Conservation (phyloP, 2,113 vertebrate genomes). For the Esox niger region DNA sequence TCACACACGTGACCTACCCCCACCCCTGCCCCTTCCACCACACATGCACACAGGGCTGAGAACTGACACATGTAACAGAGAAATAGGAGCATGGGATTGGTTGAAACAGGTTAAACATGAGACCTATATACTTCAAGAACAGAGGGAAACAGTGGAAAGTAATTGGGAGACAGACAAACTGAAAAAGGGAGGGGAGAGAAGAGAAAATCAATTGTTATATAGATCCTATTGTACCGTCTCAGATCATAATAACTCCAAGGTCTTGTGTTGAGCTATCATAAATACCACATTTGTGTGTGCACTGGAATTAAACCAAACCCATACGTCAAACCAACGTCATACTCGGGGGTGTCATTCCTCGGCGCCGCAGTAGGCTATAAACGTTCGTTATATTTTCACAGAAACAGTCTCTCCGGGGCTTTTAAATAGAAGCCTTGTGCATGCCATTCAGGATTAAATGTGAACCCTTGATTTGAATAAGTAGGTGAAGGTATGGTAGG, state of each 20-base stretch:
- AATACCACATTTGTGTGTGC: conserved; percentile 1
- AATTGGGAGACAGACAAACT: background rate
- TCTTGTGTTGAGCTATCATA: background rate
- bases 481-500: too few species aligned
- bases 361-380: background rate
- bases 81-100: too few species aligned
- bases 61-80: too few species aligned
- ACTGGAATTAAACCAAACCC: conserved; percentile 13
- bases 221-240: too few species aligned
- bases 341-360: background rate
- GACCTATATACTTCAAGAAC: too few species aligned
- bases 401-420: background rate
- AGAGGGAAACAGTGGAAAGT: background rate
- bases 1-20: too few species aligned
- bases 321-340: conserved; percentile 33
- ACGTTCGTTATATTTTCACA: background rate
- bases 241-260: too few species aligned
- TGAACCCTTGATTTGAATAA: too few species aligned
- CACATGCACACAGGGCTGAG: too few species aligned
- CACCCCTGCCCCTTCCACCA: too few species aligned
- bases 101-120: too few species aligned
- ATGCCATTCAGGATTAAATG: background rate
- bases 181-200: background rate
- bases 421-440: background rate
- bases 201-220: too few species aligned